Percentiles rank a stretch among this genome's conserved stretches.
Conservation (phyloP, 2,113 vertebrate species). For the Rhagologus leucostigma region DNA sequence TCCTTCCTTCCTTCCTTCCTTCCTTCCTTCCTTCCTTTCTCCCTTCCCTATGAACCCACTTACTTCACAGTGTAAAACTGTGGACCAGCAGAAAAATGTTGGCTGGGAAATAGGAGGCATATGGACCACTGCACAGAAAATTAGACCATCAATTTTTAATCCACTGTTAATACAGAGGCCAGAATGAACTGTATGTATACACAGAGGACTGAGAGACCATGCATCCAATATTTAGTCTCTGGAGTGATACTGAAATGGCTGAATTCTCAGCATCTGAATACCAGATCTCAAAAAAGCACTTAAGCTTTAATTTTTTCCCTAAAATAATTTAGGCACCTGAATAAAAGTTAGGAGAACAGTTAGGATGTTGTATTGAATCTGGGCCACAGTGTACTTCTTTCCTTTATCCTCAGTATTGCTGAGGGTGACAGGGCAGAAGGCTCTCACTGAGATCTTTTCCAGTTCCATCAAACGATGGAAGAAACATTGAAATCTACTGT, state of each 20-base stretch:
- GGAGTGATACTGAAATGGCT: background rate
- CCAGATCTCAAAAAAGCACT: background rate
- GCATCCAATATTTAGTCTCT: background rate
- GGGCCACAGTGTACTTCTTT: background rate
- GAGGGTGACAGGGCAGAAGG: background rate
- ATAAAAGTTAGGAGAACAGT: background rate
- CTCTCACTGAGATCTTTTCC: background rate
- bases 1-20: background rate
- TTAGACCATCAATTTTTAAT: background rate
- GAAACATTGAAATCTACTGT: background rate
- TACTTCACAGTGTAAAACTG: background rate
- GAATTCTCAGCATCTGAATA: background rate
- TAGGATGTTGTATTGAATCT: background rate
- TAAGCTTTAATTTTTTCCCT: background rate
- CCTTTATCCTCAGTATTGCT: background rate
- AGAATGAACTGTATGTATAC: background rate
- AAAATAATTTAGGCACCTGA: background rate
- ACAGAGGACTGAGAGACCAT: background rate
- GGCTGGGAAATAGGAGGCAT: background rate
- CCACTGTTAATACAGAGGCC: background rate
- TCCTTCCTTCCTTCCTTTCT: background rate
- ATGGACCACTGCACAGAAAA: background rate
- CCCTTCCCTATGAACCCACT: background rate
- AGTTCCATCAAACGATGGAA: background rate
- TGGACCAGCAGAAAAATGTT: background rate